A percentile compares a stretch with the other conserved stretches of the same genome.
Evolutionary conservation across 1,140 invertebrate genomes (phyloP).

Genomic region (Pantala flavescens): DNA sequence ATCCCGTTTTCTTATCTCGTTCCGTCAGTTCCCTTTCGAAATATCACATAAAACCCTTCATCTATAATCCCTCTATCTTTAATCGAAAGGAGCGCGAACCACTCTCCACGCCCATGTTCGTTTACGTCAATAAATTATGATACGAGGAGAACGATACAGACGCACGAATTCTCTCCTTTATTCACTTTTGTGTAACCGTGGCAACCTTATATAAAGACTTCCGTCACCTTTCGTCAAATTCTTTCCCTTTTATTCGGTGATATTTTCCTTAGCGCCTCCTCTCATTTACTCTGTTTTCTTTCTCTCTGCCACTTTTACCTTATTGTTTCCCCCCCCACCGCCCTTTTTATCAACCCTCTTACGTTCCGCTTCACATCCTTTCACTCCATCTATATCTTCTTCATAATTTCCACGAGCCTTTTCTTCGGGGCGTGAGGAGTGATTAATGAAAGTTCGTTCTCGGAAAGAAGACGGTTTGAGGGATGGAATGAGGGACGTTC

Average conservation of each 20-base stretch:
- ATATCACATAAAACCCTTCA: no score
- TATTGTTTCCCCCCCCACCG: no score
- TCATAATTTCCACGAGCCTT: constrained; percentile 18
- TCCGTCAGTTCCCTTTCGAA: no score
- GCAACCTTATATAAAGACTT: no score
- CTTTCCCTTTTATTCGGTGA: constrained; percentile 19
- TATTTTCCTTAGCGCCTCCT: constrained; percentile 16
- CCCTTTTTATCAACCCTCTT: constrained; percentile 18
- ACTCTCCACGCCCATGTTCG: no score
- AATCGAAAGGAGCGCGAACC: no score
- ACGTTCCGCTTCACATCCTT: constrained; percentile 18
- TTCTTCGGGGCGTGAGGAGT: constrained; percentile 21
- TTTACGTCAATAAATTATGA: no score
- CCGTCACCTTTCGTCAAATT: not conserved
- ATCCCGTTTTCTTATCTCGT: no score
- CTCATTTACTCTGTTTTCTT: not conserved
- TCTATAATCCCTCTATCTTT: no score
- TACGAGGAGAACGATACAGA: no score
- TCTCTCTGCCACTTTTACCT: constrained; percentile 7
- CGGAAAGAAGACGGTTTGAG: constrained; percentile 16
- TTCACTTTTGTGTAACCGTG: no score
- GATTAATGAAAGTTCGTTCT: constrained; percentile 29
- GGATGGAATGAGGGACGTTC: constrained; percentile 16
- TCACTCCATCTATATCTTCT: not conserved
- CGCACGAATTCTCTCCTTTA: no score